Conservation (phyloP, 2,797 vertebrate species). For the Sebastolobus altivelis region DNA sequence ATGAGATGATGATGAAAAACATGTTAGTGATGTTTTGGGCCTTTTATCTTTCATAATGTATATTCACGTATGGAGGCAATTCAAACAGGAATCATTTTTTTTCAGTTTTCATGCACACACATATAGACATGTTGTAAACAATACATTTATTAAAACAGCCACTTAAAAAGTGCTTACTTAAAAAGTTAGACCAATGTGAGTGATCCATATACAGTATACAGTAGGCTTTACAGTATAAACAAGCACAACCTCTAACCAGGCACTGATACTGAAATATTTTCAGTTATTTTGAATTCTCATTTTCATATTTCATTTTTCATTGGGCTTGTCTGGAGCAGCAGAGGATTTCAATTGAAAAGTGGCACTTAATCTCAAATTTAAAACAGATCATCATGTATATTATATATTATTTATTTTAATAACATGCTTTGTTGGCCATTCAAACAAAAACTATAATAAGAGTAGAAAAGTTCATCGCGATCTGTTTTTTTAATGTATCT, state of each 20-base stretch:
- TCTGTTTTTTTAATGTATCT: neutral
- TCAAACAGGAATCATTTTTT: neutral
- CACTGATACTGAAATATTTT: neutral
- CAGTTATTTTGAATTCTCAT: neutral
- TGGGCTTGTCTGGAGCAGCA: slow-evolving; percentile 1
- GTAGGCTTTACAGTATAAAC: slow-evolving; percentile 23
- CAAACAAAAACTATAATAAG: neutral
- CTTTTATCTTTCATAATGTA: neutral
- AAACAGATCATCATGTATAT: neutral
- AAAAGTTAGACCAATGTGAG: slow-evolving; percentile 58
- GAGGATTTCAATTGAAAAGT: neutral
- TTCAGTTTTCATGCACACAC: neutral
- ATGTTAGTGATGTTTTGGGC: neutral
- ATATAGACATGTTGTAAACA: slow-evolving; percentile 52
- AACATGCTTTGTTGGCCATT: neutral
- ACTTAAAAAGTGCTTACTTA: slow-evolving; percentile 59
- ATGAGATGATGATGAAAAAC: neutral
- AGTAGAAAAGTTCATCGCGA: neutral
- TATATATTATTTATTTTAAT: neutral
- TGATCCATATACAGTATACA: slow-evolving; percentile 21
- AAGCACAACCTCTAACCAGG: neutral
- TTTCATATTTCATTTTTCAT: neutral
- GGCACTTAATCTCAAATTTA: neutral
- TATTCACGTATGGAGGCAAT: neutral
- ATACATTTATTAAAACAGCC: slow-evolving; percentile 78